phyloP scores from a whole-genome alignment of 2,888 invertebrate genomes.

The Oxytorus armatus region DNA sequence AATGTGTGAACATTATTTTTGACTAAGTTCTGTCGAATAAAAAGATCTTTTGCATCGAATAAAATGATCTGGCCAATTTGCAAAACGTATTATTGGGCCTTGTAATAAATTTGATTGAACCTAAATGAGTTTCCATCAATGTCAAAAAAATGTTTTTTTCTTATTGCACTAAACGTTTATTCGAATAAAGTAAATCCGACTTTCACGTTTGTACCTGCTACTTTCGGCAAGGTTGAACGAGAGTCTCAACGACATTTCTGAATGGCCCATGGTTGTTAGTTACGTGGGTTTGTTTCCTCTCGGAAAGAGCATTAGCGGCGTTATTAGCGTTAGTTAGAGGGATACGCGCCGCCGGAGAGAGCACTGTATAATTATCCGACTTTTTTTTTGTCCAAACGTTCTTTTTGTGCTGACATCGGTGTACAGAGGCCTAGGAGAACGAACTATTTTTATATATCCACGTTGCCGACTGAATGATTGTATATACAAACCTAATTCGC shows the following conservation, averaged over 20 bases:
- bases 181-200: neutral
- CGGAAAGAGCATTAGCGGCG: constrained; percentile 80
- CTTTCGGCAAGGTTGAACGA: constrained; percentile 10
- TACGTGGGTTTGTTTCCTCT: constrained; percentile 78
- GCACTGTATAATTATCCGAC: constrained; percentile 78
- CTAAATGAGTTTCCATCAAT: no score
- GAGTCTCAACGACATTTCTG: constrained; percentile 17
- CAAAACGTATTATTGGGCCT: no score
- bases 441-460: neutral
- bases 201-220: neutral
- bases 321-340: constrained; percentile 81
- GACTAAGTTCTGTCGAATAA: no score
- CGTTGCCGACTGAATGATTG: neutral
- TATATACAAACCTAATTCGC: neutral
- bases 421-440: neutral
- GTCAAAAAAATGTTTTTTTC: neutral
- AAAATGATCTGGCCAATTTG: no score
- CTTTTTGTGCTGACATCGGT: constrained; percentile 13
- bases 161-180: neutral
- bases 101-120: no score
- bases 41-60: no score
- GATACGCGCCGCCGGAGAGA: constrained; percentile 76
- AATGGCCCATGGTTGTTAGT: constrained; percentile 71
- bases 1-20: no score
- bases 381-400: constrained; percentile 31